Percentiles rank a stretch among this genome's conserved stretches.
Evolutionary conservation across 2,888 invertebrate species (phyloP).

Genomic region (Sycophila texana): DNA sequence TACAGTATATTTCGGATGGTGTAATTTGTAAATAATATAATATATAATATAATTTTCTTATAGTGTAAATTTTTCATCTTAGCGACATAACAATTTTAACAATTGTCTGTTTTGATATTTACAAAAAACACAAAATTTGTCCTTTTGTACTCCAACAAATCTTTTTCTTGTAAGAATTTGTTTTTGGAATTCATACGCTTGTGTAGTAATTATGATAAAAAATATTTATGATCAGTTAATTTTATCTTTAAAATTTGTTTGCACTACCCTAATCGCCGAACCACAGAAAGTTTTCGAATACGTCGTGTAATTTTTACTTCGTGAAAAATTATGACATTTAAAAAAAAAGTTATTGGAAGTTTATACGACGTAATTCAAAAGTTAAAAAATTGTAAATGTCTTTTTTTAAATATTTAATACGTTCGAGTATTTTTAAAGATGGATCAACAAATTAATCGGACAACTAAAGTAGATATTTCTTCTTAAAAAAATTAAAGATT

Average conservation of each 20-base stretch:
- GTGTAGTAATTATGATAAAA: constrained; percentile 41
- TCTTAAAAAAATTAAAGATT: no score
- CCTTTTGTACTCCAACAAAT: constrained; percentile 49
- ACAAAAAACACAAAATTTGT: constrained; percentile 44
- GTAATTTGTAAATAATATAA: constrained; percentile 31
- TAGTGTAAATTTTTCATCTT: constrained; percentile 13
- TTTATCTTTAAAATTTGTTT: constrained; percentile 33
- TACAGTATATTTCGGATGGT: constrained; percentile 36
- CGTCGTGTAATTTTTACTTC: no score
- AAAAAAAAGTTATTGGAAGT: no score
- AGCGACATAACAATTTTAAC: constrained; percentile 50
- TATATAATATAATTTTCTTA: constrained; percentile 29
- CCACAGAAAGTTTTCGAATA: no score
- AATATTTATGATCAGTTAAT: constrained; percentile 50
- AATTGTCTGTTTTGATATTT: constrained; percentile 54
- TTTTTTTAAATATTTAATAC: no score
- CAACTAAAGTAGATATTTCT: no score
- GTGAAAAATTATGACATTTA: no score
- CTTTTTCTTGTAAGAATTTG: constrained; percentile 36
- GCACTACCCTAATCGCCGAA: constrained; percentile 32
- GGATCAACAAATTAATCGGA: no score
- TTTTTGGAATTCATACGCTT: constrained; percentile 44
- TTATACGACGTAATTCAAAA: no score
- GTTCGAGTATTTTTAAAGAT: no score
- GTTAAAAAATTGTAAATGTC: no score